Percentiles rank a stretch among this genome's conserved stretches.
These are phyloP conservation scores for Erannis defoliaria DNA, from an alignment of 2,888 invertebrate species.

Conservation along the genomic window DNA sequence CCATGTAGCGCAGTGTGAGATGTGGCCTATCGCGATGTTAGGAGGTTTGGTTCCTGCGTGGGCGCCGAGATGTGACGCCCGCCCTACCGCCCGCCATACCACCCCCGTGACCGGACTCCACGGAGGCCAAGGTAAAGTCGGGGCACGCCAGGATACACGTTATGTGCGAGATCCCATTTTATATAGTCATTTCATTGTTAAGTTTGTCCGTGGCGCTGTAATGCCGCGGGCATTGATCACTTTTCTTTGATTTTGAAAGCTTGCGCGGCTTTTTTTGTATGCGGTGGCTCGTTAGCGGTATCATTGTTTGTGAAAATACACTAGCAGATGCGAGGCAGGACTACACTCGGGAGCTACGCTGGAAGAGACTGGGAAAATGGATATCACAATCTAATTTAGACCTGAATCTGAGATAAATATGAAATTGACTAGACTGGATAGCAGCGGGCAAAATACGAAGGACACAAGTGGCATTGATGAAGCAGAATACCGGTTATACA, in stretches of 20 bases:
- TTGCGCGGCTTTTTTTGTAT: slow-evolving; percentile 64
- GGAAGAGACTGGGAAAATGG: not conserved
- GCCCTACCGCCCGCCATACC: slow-evolving; percentile 48
- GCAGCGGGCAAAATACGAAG: too few species aligned
- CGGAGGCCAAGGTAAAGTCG: slow-evolving; percentile 77
- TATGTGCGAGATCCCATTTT: slow-evolving; percentile 79
- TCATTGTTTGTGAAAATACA: slow-evolving; percentile 65
- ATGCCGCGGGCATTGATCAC: slow-evolving; percentile 49
- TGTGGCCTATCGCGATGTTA: slow-evolving; percentile 83
- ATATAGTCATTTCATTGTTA: slow-evolving; percentile 63
- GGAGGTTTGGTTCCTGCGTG: slow-evolving; percentile 65
- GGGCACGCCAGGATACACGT: slow-evolving; percentile 77
- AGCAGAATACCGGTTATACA: not conserved
- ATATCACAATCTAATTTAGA: too few species aligned
- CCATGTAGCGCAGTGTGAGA: slow-evolving; percentile 83
- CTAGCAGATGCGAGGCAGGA: too few species aligned
- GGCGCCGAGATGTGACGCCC: slow-evolving; percentile 53
- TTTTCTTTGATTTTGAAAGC: slow-evolving; percentile 45
- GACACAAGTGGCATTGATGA: not conserved
- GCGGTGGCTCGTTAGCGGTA: slow-evolving; percentile 65
- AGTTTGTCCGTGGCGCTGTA: slow-evolving; percentile 54
- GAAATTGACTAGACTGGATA: too few species aligned
- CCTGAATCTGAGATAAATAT: not conserved
- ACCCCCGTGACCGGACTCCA: slow-evolving; percentile 48
- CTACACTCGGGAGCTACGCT: too few species aligned